phyloP scores from a whole-genome alignment of 1,140 invertebrate genomes.

The Carposina sasakii region DNA sequence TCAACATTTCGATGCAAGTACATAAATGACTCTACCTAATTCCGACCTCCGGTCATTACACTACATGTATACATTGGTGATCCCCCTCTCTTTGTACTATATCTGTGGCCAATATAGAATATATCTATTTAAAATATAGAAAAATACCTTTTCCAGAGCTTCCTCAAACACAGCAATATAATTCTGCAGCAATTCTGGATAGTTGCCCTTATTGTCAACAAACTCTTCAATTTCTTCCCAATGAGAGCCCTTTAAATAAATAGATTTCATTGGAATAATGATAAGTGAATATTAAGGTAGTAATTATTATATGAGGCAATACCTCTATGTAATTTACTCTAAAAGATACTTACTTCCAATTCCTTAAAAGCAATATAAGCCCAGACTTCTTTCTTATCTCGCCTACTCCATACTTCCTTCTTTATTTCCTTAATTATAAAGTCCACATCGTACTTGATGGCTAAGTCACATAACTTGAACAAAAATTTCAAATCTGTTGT shows the following conservation, averaged over 20 bases:
- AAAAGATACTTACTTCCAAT: conserved; percentile 39
- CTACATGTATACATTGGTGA: no score
- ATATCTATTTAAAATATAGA: no score
- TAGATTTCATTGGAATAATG: conserved; percentile 2
- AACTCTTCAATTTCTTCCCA: conserved; percentile 56
- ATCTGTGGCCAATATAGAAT: no score
- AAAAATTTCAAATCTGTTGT: conserved; percentile 35
- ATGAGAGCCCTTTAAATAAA: conserved; percentile 45
- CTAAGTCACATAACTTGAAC: conserved; percentile 47
- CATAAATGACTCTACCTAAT: no score
- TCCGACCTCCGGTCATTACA: no score
- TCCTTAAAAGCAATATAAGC: conserved; percentile 54
- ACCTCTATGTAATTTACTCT: no score
- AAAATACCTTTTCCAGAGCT: conserved; percentile 45
- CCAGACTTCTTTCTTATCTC: conserved; percentile 48
- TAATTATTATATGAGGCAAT: neutral
- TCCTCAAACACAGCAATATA: conserved; percentile 52
- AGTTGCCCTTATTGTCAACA: conserved; percentile 37
- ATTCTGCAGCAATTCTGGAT: conserved; percentile 41
- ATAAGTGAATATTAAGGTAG: neutral
- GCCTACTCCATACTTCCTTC: conserved; percentile 47
- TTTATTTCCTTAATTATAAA: conserved; percentile 43
- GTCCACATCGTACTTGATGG: conserved; percentile 39
- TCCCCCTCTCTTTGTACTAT: no score
- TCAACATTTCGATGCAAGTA: no score